Evolutionary conservation across 2,888 invertebrate genomes (phyloP).

Genomic region (Anodontia alba): DNA sequence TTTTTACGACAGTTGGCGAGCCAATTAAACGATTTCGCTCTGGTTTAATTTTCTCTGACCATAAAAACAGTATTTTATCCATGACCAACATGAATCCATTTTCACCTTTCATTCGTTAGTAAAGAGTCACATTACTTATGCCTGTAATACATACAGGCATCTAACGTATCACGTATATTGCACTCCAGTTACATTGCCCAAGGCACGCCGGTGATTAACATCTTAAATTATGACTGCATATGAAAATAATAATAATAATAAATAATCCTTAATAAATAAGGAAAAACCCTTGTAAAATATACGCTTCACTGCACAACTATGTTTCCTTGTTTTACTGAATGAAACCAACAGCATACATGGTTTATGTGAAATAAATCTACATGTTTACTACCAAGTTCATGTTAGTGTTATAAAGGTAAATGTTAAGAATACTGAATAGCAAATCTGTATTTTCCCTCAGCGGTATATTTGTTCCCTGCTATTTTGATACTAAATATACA

Average conservation of each 20-base stretch:
- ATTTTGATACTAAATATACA: constrained; percentile 11
- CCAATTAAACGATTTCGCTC: not conserved
- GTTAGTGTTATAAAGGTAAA: not conserved
- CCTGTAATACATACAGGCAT: too few species aligned
- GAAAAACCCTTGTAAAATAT: too few species aligned
- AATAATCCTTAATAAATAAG: too few species aligned
- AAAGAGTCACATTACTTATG: not conserved
- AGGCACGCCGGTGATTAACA: too few species aligned
- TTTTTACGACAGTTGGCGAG: not conserved
- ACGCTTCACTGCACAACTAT: too few species aligned
- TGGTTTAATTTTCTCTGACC: constrained; percentile 3
- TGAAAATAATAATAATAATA: too few species aligned
- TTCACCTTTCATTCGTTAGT: not conserved
- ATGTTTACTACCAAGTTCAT: too few species aligned
- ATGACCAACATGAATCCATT: not conserved
- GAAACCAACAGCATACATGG: too few species aligned
- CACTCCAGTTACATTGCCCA: not conserved
- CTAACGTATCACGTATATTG: not conserved
- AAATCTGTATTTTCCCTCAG: not conserved
- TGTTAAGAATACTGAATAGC: not conserved
- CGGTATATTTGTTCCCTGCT: constrained; percentile 2
- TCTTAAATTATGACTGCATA: too few species aligned
- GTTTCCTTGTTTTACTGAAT: too few species aligned
- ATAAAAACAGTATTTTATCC: not conserved
- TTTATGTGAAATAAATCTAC: too few species aligned